Base-by-base conservation (phyloP, 1,140 invertebrate species). In the Zaprionus inermis region DNA sequence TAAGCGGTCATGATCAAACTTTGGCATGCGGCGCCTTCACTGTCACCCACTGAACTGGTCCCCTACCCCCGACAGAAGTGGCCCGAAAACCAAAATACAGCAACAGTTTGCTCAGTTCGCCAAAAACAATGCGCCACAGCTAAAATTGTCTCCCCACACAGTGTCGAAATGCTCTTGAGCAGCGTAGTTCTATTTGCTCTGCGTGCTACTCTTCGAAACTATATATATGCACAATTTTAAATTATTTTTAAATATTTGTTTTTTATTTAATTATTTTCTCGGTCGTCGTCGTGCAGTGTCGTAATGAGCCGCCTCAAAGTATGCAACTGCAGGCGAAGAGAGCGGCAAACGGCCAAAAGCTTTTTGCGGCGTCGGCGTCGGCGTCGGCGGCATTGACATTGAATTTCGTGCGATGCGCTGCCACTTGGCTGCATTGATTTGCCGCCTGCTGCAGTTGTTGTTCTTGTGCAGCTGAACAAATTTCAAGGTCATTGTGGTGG, bases 1-100 rank as follows among this genome's bases (percentile, higher is more conserved):
- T 90, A 90, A 78, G 85, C 81, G 84, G 85, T 89, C 84, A 89
- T 90, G 84, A 89, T 89, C 85, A 89, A 81, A 82, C 75, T 71
- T 88, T 72, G 85, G 85, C 81, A 84, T 73, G 75, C 75, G 75
- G 65, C 65, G 71, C 70, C 71, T 61, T 64, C 75, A 59, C 74
- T 70, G 80, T 77, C 80, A 69, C 66, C 80, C 77, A 76, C 56
- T 65, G 79, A 88, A 88, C 79, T 83, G 79, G 44, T 18, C 44
- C 18, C 16, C 16, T 49, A 18, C 79, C 67, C 71, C 69, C 63
- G 52, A 52, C 44, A 61, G 63, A 73, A 71, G 68, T 63, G 64
- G 64, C 74, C 60, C 54, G 20, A 41, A 58, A 52, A 32, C 52
- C 67, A 34, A 54, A 76, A 44, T 38, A 54, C 67, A 89, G 84